Conservation (phyloP, 2,113 vertebrate genomes). For the Pungitius pungitius region DNA sequence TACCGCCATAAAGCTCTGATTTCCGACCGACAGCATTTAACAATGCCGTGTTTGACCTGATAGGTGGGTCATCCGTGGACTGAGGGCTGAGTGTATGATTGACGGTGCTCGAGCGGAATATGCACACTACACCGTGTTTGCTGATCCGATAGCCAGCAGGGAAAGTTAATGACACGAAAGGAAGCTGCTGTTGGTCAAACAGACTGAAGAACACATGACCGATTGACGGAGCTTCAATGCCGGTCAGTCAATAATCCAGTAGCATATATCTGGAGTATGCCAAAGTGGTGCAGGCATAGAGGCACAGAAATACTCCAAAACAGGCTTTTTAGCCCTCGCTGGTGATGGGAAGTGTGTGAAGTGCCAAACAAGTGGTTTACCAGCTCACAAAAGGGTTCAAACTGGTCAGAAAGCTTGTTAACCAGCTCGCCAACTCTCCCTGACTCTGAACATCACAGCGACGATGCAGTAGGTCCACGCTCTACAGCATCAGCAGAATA, state of each 20-base stretch:
- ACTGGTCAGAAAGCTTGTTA: not conserved
- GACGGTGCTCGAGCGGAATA: constrained; percentile 64
- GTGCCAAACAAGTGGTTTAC: not conserved
- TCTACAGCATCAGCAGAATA: too few species aligned
- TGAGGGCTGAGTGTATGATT: constrained; percentile 56
- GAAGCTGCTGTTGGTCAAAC: constrained; percentile 71
- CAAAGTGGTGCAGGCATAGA: constrained; percentile 44
- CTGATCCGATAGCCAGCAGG: constrained; percentile 72
- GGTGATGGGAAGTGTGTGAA: constrained; percentile 19
- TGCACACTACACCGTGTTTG: constrained; percentile 70
- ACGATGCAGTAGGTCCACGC: too few species aligned
- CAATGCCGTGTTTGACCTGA: constrained; percentile 58
- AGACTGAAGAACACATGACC: constrained; percentile 57
- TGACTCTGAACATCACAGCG: too few species aligned
- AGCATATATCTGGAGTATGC: constrained; percentile 37
- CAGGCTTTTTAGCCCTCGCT: constrained; percentile 18
- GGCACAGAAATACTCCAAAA: constrained; percentile 26
- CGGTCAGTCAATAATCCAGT: constrained; percentile 60
- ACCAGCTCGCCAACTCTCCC: too few species aligned
- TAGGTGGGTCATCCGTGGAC: constrained; percentile 51
- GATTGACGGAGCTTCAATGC: constrained; percentile 60
- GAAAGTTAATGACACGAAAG: constrained; percentile 76
- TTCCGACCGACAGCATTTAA: constrained; percentile 60
- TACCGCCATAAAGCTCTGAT: constrained; percentile 62
- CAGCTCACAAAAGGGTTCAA: constrained; percentile 13